Conservation (phyloP, 2,888 invertebrate genomes). For the Hyppa rectilinea region DNA sequence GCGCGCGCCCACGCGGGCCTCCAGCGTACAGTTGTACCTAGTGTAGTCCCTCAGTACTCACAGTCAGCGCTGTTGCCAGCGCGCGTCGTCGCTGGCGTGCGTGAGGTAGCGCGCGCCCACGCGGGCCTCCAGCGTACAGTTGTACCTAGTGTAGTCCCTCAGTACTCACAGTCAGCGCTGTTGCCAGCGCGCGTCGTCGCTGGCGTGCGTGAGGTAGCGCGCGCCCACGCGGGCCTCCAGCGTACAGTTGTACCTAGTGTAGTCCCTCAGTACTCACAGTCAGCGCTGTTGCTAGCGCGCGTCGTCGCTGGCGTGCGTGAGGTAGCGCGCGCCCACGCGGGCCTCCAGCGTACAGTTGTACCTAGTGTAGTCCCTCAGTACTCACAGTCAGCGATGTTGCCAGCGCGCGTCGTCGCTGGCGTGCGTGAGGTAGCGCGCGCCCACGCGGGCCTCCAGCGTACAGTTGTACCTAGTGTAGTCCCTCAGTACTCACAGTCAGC, state of each 20-base stretch:
- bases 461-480: too few relatives aligned
- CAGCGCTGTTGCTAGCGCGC: constrained; percentile 36
- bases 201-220: constrained; percentile 84
- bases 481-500: constrained; percentile 18
- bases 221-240: too few relatives aligned
- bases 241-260: too few relatives aligned
- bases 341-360: too few relatives aligned
- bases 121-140: too few relatives aligned
- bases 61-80: too few relatives aligned
- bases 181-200: constrained; percentile 16
- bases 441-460: too few relatives aligned
- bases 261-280: constrained; percentile 1
- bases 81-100: too few relatives aligned
- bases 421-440: constrained; percentile 85
- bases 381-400: constrained; percentile 27
- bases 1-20: constrained; percentile 75
- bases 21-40: too few relatives aligned
- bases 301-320: constrained; percentile 85
- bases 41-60: too few relatives aligned
- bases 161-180: constrained; percentile 4
- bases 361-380: neutral
- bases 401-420: constrained; percentile 77
- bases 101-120: too few relatives aligned
- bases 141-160: neutral
- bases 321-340: too few relatives aligned